Evolutionary conservation across 1,140 invertebrate species (phyloP), one percentile per base, ranked within the genome.

Genomic region (Archivesica marissinica): DNA sequence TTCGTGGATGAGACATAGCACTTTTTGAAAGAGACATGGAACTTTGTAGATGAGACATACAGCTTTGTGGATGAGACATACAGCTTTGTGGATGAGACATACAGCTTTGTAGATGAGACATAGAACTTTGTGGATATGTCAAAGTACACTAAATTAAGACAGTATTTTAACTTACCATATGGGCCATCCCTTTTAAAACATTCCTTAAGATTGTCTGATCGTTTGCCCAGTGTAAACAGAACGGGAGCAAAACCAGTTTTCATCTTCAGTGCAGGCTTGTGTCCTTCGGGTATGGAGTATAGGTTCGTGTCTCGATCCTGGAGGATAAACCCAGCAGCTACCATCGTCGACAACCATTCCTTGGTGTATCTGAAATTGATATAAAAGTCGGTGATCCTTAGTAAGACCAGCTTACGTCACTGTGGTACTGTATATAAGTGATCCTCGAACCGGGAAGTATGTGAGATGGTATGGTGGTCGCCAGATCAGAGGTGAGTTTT

Each of bases 171-270:
- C 4, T 56, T 82, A 82, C 79, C 79, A 44, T 41, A 56, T 41
- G 79, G 79, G 1, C 79, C 79, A 82, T 82, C 79, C 52, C 74
- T 74, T 38, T 59, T 52, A 33, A 82, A 82, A 41, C 79, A 82
- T 20, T 70, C 25, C 25, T 56, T 72, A 1, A 82, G 15, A 13
- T 35, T 38, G 59, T 82, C 47, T 33, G 39, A 20, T 23, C 79
- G 6, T 2, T 28, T 44, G 7, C 30, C 39, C 4, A 39, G 20
- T 23, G 52, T 56, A 9, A n/a, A 38, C n/a, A 82, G 7, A 20
- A 35, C n/a, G 2, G 66, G 66, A 35, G 79, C 28, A 39, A 72
- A 82, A 11, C 35, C 68, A 9, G 25, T 56, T 2, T 23, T 2
- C 15, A 13, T 25, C 44, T 3, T 52, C 1, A 82, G 64, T 7